Conservation (phyloP, 64 coral and sea anemone genomes). For the Pachyseris speciosa region DNA sequence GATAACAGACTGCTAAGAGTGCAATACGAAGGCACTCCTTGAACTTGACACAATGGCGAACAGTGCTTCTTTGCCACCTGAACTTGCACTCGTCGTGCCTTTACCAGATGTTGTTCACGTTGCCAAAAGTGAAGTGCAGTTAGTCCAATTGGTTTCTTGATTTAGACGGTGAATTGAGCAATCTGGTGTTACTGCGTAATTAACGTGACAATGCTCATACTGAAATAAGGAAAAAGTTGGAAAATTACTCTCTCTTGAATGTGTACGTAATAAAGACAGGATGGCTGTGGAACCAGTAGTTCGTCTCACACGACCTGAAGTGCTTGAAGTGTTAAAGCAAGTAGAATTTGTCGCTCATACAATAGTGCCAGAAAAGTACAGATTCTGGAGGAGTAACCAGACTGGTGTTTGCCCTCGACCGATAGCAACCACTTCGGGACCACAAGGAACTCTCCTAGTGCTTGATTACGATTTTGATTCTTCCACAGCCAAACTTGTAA, state of each 20-base stretch:
- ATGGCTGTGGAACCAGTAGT: constrained; percentile 46
- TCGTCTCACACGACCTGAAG: constrained; percentile 45
- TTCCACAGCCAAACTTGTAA: constrained; percentile 1
- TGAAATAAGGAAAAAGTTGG: neutral
- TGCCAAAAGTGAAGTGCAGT: constrained; percentile 57
- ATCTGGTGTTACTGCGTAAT: constrained; percentile 27
- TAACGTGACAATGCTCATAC: constrained; percentile 22
- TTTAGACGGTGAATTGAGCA: constrained; percentile 45
- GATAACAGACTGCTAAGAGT: constrained; percentile 39
- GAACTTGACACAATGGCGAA: neutral
- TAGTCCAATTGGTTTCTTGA: constrained; percentile 52
- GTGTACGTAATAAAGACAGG: constrained; percentile 46
- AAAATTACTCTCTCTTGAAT: constrained; percentile 40
- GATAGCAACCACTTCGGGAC: neutral
- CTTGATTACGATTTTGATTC: constrained; percentile 51
- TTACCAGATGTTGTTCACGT: constrained; percentile 61
- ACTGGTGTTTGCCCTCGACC: constrained; percentile 23
- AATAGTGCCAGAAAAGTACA: constrained; percentile 64
- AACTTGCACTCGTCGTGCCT: constrained; percentile 11
- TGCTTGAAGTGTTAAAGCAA: constrained; percentile 53
- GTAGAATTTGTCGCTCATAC: constrained; percentile 46
- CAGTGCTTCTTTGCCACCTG: neutral
- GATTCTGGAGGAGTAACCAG: constrained; percentile 51
- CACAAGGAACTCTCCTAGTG: constrained; percentile 20
- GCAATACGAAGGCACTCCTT: constrained; percentile 6